These are phyloP conservation scores for Pteronura brasiliensis DNA, from an alignment of 2,113 vertebrate genomes.

Conservation along the genomic window DNA sequence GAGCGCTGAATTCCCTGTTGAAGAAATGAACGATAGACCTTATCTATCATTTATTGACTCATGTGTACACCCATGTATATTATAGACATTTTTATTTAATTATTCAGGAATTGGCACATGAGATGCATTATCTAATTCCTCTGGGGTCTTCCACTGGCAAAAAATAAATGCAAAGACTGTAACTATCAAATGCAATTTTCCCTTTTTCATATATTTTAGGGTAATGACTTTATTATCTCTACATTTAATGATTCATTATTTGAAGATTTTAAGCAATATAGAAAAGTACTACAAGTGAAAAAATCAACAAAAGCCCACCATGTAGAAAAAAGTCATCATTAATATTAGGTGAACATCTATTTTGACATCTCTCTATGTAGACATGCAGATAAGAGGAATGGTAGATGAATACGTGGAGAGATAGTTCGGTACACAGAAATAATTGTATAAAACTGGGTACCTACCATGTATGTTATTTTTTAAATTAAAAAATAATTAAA, in stretches of 20 bases:
- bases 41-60: slow-evolving; percentile 84
- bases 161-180: slow-evolving; percentile 71
- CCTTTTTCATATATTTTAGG: slow-evolving; percentile 47
- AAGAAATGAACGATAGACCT: slow-evolving; percentile 79
- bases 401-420: neutral
- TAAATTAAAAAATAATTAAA: slow-evolving; percentile 6
- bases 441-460: neutral
- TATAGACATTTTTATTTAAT: slow-evolving; percentile 84
- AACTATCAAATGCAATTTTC: slow-evolving; percentile 65
- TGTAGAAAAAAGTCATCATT: neutral
- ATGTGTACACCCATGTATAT: slow-evolving; percentile 76
- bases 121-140: slow-evolving; percentile 83
- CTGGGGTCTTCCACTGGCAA: slow-evolving; percentile 71
- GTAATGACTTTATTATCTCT: slow-evolving; percentile 17
- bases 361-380: neutral
- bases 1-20: slow-evolving; percentile 74
- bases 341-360: neutral
- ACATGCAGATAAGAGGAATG: neutral
- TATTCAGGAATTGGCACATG: slow-evolving; percentile 82
- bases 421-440: neutral
- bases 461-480: neutral
- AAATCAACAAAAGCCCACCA: neutral
- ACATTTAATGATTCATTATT: slow-evolving; percentile 37
- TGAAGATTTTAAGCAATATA: slow-evolving; percentile 15
- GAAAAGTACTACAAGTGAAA: slow-evolving; percentile 5